Percentiles rank a stretch among this genome's conserved stretches.
These are phyloP conservation scores for Osmoderma eremita DNA, from an alignment of 2,888 invertebrate species.

Conservation along the genomic window DNA sequence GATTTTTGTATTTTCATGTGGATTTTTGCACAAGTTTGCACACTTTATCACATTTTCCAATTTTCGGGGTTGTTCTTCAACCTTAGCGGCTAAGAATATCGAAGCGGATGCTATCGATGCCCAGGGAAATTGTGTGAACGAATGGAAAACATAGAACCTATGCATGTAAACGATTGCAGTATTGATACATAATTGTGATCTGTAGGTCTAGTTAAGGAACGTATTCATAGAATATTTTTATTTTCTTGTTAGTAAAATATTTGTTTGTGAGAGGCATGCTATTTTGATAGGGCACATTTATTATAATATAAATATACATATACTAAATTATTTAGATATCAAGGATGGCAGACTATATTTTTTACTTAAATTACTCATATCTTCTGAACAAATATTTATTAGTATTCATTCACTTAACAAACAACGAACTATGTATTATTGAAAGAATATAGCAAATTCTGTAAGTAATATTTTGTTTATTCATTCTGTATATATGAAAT, in stretches of 20 bases:
- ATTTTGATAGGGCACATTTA: too few relatives aligned
- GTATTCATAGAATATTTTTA: constrained; percentile 7
- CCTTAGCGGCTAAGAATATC: constrained; percentile 96
- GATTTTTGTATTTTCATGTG: constrained; percentile 68
- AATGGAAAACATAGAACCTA: constrained; percentile 98
- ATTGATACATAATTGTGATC: constrained; percentile 96
- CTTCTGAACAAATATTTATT: too few relatives aligned
- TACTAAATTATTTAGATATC: too few relatives aligned
- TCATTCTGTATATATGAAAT: too few relatives aligned
- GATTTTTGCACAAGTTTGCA: constrained; percentile 87
- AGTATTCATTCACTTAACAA: too few relatives aligned
- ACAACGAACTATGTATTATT: too few relatives aligned
- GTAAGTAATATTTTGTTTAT: too few relatives aligned
- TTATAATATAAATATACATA: too few relatives aligned
- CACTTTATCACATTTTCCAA: constrained; percentile 96
- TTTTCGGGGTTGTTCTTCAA: constrained; percentile 98
- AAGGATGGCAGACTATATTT: too few relatives aligned
- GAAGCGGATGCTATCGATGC: constrained; percentile 94
- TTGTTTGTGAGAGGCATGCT: constrained; percentile 27
- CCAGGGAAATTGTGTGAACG: constrained; percentile 94
- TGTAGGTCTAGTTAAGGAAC: constrained; percentile 61
- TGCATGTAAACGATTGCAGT: constrained; percentile 99
- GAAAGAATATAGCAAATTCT: too few relatives aligned
- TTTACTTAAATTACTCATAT: too few relatives aligned
- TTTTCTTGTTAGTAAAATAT: constrained; percentile 18